Percentiles rank a stretch among this genome's conserved stretches.
Evolutionary conservation across 2,888 invertebrate species (phyloP).

Genomic region (Hypercompe scribonia): DNA sequence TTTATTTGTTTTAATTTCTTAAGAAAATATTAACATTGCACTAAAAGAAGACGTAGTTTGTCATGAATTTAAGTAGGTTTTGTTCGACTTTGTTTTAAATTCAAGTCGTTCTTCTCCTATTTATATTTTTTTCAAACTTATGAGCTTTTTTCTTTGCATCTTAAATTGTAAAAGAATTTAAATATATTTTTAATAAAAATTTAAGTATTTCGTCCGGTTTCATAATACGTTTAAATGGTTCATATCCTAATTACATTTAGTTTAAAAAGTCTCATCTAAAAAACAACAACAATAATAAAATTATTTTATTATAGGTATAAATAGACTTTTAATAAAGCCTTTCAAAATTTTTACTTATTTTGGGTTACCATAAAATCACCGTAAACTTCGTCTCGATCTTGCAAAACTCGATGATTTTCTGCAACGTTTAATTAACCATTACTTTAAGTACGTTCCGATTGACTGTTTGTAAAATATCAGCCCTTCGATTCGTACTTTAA

Average conservation of each 20-base stretch:
- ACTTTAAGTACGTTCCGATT: constrained; percentile 67
- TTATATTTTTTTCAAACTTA: constrained; percentile 25
- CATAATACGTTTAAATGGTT: constrained; percentile 18
- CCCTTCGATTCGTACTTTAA: constrained; percentile 60
- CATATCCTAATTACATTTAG: constrained; percentile 32
- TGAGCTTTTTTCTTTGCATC: no score
- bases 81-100: constrained; percentile 34
- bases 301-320: constrained; percentile 41
- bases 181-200: constrained; percentile 17
- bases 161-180: no score
- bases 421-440: constrained; percentile 30
- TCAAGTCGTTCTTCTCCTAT: constrained; percentile 29
- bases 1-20: constrained; percentile 22
- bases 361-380: constrained; percentile 33
- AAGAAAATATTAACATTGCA: constrained; percentile 43
- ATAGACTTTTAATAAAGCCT: constrained; percentile 57
- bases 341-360: constrained; percentile 55
- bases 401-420: not conserved
- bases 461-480: constrained; percentile 54
- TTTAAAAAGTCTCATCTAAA: not conserved
- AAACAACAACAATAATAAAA: not conserved
- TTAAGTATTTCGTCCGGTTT: constrained; percentile 49
- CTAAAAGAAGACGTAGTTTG: constrained; percentile 1
- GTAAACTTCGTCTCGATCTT: not conserved
- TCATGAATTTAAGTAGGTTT: constrained; percentile 50